Base-by-base conservation (phyloP, 2,888 invertebrate genomes). In the Ethmia dodecea region DNA sequence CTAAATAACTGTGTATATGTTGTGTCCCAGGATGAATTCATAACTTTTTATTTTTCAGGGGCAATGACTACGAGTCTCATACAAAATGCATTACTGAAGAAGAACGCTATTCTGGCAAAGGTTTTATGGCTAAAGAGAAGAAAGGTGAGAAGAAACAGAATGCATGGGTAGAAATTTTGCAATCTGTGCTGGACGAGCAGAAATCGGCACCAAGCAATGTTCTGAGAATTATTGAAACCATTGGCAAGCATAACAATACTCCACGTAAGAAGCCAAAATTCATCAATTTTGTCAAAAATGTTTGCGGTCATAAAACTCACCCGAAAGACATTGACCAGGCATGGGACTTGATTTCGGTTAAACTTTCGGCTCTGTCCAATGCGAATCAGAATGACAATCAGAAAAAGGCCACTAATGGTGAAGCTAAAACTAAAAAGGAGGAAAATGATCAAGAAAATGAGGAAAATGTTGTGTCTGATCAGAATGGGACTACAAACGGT, bases 111-210 rank as follows among this genome's bases (percentile, higher is more conserved):
- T 93, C 95, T 5, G 95, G 93, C 0, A 94, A 93, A 72, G 92
- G 92, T 26, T 94, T 91, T 62, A 88, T 90, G 13, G 86, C 91
- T 3, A 93, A 92, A 60, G 89, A 90, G 36, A 94, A 94, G 61
- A 96, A 95, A 74, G 96, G 96, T 5, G 94, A 94, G 62, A 89
- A 88, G 45, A 97, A 96, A 62, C 97, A 97, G 68, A 92, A 92
- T 57, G 89, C 89, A 31, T 97, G 97, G 97, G 86, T 92, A 10
- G 90, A 92, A 60, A 88, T 91, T 68, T 88, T 95, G 9, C 89
- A 91, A 38, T 84, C 88, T 13, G 90, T 93, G 3, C 68, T 93
- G 11, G 88, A 89, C 16, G 89, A 88, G 43, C 87, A 89, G 26
- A 64, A 69, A 16, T 77, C 78, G 52, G 73, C 91, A 13, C 87